Evolutionary conservation across 2,113 vertebrate species (phyloP).

Genomic region (Bombycilla garrulus): DNA sequence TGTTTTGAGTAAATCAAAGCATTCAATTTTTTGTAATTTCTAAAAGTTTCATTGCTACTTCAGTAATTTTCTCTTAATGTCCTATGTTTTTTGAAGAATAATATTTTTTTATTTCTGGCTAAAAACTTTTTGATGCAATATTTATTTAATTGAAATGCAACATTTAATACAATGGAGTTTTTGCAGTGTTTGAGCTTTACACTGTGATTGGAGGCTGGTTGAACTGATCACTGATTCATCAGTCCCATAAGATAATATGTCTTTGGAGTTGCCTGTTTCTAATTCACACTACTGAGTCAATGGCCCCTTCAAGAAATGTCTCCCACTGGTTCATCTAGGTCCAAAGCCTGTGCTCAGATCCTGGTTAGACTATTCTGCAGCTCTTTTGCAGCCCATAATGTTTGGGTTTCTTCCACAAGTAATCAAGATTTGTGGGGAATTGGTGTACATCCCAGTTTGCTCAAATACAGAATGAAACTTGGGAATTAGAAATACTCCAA

Average conservation of each 20-base stretch:
- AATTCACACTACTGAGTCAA: not conserved
- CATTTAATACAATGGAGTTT: not conserved
- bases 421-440: not conserved
- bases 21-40: not conserved
- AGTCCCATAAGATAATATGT: accelerated
- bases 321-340: not conserved
- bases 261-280: not conserved
- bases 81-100: not conserved
- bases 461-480: not conserved
- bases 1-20: not conserved
- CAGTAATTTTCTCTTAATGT: not conserved
- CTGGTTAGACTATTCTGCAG: not conserved
- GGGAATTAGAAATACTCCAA: not conserved
- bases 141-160: not conserved
- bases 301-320: not conserved
- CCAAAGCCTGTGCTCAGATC: not conserved
- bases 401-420: not conserved
- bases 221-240: not conserved
- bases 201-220: not conserved
- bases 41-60: not conserved
- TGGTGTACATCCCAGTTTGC: not conserved
- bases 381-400: not conserved
- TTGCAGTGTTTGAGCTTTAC: not conserved
- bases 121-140: not conserved
- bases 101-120: not conserved